phyloP scores from a whole-genome alignment of 92 coral and sea anemone genomes.

The Phenganax stokvisi region DNA sequence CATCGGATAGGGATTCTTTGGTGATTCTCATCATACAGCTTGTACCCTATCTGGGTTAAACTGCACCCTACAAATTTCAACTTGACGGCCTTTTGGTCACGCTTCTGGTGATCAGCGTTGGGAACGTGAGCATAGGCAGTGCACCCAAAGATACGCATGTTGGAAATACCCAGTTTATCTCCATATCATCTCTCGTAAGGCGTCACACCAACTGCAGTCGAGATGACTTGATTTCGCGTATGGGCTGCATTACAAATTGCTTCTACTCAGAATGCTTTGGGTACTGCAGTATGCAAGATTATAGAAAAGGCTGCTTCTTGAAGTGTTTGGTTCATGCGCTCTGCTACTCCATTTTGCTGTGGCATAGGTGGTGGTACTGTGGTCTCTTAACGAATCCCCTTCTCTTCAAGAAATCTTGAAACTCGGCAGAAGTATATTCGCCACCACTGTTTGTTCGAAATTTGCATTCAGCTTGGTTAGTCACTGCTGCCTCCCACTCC shows the following conservation, averaged over 20 bases:
- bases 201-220: conserved; percentile 13
- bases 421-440: conserved; percentile 11
- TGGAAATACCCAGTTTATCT: conserved; percentile 43
- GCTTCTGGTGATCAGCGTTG: conserved; percentile 25
- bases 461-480: conserved; percentile 20
- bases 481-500: conserved; percentile 28
- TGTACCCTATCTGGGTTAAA: conserved; percentile 44
- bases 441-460: conserved; percentile 13
- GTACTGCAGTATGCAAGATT: conserved; percentile 49
- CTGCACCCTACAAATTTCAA: conserved; percentile 48
- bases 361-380: conserved; percentile 42
- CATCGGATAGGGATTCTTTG: conserved; percentile 46
- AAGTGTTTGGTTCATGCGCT: conserved; percentile 49
- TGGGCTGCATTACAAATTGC: conserved; percentile 40
- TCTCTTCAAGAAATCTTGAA: conserved; percentile 27
- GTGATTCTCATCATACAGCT: conserved; percentile 41
- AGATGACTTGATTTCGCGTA: conserved; percentile 14
- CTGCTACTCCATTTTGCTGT: conserved; percentile 50
- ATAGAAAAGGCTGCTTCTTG: conserved; percentile 54
- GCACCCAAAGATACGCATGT: conserved; percentile 46
- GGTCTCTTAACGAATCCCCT: conserved; percentile 46
- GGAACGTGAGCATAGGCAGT: conserved; percentile 48
- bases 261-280: conserved; percentile 49
- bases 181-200: conserved; percentile 47
- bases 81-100: conserved; percentile 41